phyloP scores from a whole-genome alignment of 1,140 invertebrate genomes.

The Eueides isabella region DNA sequence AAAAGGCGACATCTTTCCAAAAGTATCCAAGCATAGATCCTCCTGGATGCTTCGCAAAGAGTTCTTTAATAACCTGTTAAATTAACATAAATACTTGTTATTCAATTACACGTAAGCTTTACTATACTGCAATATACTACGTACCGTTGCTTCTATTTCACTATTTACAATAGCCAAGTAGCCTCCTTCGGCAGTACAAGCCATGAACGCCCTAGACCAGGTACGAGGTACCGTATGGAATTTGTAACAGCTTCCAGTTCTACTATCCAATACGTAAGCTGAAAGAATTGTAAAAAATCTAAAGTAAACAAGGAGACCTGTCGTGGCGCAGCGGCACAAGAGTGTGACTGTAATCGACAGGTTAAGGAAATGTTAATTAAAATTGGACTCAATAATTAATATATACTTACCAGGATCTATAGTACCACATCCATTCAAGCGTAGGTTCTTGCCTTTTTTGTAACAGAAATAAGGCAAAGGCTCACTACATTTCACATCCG shows the following conservation, averaged over 20 bases:
- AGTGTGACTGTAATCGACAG: too few relatives aligned
- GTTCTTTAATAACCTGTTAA: constrained; percentile 43
- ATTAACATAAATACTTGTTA: constrained; percentile 1
- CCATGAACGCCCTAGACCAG: constrained; percentile 52
- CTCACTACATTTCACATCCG: constrained; percentile 53
- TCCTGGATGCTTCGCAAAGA: constrained; percentile 48
- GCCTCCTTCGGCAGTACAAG: constrained; percentile 61
- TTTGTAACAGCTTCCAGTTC: constrained; percentile 62
- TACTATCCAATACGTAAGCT: constrained; percentile 46
- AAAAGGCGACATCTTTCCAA: constrained; percentile 51
- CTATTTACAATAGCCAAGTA: constrained; percentile 65
- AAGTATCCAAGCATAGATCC: constrained; percentile 42
- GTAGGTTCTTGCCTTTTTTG: constrained; percentile 36
- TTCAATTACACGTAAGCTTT: background rate
- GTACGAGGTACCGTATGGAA: constrained; percentile 52
- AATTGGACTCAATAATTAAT: background rate
- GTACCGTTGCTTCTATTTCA: constrained; percentile 48
- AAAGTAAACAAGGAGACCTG: too few relatives aligned
- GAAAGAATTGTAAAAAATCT: constrained; percentile 17
- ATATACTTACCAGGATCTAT: constrained; percentile 39
- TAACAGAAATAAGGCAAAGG: constrained; percentile 60
- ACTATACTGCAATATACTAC: background rate
- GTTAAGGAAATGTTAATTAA: too few relatives aligned
- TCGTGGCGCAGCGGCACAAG: too few relatives aligned
- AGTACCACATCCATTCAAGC: constrained; percentile 46